Evolutionary conservation across 2,797 vertebrate genomes (phyloP), one percentile per base, ranked within the genome.

Genomic region (Lagocephalus sceleratus): DNA sequence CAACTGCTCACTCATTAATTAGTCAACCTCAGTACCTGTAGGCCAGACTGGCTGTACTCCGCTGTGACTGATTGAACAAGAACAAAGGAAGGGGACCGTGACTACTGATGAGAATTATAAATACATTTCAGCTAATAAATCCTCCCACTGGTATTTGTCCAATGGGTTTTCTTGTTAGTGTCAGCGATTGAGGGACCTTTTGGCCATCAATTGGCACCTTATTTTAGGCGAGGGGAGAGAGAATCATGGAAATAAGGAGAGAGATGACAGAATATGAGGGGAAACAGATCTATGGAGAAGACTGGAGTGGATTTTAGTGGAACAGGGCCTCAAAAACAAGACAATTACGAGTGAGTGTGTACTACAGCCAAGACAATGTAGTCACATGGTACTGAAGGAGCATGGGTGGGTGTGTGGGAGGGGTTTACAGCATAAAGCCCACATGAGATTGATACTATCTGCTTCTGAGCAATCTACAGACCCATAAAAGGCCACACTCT

Each of bases 401-500:
- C 29, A 12, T 35, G 32, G 32, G 32, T 35, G 32, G 25, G 25
- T 25, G 68, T 67, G 71, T 16, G 60, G 57, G 71, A 75, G 78
- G 80, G 73, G 62, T 60, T 29, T 29, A 75, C 71, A 63, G 66
- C 65, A 68, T 81, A 61, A 53, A 75, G 64, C 71, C 66, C 66
- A 58, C 57, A 68, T 71, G 85, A 91, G 86, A 91, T 87, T 89
- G 87, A 90, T 90, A 35, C 32, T 12, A 14, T 35, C 89, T 81
- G 80, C 87, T 89, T 85, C 85, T 75, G 57, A 53, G 83, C 79
- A 87, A 88, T 87, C 87, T 85, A 84, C 79, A 77, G 81, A 81
- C 75, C 77, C 60, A 81, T 84, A 87, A 88, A 82, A 85, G 83
- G 85, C 69, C 85, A 86, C 47, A 44, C 74, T 82, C 76, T 63